Evolutionary conservation across 2,113 vertebrate species (phyloP).

Genomic region (Bombycilla garrulus): DNA sequence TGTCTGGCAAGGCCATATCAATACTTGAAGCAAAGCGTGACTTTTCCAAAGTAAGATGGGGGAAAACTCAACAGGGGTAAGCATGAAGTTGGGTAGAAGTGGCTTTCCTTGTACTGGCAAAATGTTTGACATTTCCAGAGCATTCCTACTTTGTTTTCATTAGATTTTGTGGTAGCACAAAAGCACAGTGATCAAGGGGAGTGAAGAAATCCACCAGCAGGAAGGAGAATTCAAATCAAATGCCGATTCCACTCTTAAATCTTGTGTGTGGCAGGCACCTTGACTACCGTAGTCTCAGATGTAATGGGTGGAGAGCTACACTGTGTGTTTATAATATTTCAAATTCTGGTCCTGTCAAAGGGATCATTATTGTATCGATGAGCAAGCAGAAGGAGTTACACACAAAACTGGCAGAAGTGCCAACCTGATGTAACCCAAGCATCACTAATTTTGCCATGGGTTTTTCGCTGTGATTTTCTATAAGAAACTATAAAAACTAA

Average conservation of each 20-base stretch:
- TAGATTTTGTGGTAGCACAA: background rate
- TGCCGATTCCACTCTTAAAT: background rate
- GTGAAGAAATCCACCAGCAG: background rate
- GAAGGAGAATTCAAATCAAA: background rate
- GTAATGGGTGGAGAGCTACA: background rate
- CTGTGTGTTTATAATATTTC: background rate
- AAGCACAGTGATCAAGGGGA: background rate
- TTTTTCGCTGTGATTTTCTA: background rate
- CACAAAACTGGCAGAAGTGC: background rate
- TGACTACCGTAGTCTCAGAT: background rate
- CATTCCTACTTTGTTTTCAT: background rate
- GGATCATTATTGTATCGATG: background rate
- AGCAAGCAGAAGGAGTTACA: background rate
- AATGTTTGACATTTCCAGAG: background rate
- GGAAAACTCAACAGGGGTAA: background rate
- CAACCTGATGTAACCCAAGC: background rate
- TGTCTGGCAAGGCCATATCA: background rate
- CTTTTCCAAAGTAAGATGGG: background rate
- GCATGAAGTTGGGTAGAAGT: background rate
- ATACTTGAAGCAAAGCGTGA: background rate
- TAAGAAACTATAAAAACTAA: background rate
- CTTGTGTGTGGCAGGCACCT: background rate
- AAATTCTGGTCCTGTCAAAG: background rate
- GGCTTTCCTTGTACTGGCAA: background rate
- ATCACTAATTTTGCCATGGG: fast-evolving